A percentile compares a stretch with the other conserved stretches of the same genome.
phyloP scores from a whole-genome alignment of 2,888 invertebrate species.

The Syrphus vitripennis region DNA sequence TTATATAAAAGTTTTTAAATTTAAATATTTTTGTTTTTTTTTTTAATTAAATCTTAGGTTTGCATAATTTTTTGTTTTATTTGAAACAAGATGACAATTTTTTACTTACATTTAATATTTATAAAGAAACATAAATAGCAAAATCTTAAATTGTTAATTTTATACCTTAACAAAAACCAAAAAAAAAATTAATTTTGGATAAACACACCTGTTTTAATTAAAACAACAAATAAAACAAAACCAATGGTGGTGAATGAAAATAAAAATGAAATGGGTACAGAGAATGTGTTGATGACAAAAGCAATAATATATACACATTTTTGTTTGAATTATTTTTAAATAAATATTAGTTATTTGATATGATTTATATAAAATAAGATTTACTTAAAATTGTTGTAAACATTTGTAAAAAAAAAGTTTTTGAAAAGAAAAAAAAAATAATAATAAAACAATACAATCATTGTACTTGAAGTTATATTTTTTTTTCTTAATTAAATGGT shows the following conservation, averaged over 20 bases:
- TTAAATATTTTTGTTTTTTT: conserved; percentile 20
- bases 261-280: not conserved
- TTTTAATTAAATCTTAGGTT: not conserved
- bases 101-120: conserved; percentile 39
- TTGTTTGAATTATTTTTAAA: not conserved
- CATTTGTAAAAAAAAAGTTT: conserved; percentile 24
- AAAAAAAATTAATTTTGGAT: conserved; percentile 15
- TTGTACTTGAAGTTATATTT: conserved; percentile 62
- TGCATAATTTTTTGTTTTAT: not conserved
- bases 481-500: conserved; percentile 68
- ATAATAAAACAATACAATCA: conserved; percentile 62
- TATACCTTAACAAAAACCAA: too few species aligned
- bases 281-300: conserved; percentile 62
- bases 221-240: conserved; percentile 1
- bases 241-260: not conserved
- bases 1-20: conserved; percentile 64
- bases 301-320: conserved; percentile 65
- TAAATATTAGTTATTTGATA: conserved; percentile 6
- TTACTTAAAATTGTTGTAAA: conserved; percentile 36
- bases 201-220: conserved; percentile 56
- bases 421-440: conserved; percentile 14
- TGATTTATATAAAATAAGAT: conserved; percentile 5
- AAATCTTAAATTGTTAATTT: conserved; percentile 15
- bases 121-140: conserved; percentile 19
- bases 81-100: conserved; percentile 13